Percentiles rank a stretch among this genome's conserved stretches.
Conservation (phyloP, 2,113 vertebrate species). For the Baryphthengus martii region DNA sequence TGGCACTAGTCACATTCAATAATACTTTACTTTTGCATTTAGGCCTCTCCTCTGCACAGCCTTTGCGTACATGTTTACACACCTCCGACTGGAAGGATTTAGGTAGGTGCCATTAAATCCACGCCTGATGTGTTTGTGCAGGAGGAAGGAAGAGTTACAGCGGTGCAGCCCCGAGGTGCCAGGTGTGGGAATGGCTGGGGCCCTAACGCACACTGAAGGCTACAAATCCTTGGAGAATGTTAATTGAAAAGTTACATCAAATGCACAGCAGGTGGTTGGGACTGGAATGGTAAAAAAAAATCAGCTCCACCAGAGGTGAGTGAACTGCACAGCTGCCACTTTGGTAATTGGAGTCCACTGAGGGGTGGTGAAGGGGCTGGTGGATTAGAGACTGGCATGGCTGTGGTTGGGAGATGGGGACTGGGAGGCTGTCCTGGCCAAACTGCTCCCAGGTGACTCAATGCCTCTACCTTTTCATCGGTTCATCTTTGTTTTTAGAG, state of each 20-base stretch:
- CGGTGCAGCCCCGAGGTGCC: neutral
- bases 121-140: fast-evolving
- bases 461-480: neutral
- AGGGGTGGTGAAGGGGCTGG: fast-evolving
- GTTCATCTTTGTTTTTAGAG: neutral
- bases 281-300: neutral
- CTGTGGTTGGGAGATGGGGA: neutral
- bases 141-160: neutral
- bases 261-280: neutral
- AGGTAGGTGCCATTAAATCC: neutral
- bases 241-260: conserved; percentile 12
- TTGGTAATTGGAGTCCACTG: neutral
- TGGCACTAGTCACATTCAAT: conserved; percentile 60
- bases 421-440: neutral
- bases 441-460: neutral
- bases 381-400: neutral
- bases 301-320: neutral
- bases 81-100: neutral
- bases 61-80: neutral
- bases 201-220: fast-evolving
- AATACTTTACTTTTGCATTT: neutral
- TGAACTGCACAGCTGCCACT: neutral
- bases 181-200: neutral
- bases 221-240: neutral
- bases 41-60: neutral